These are phyloP conservation scores for Elanus axillaris DNA, from an alignment of 2,113 vertebrate genomes.

Conservation along the genomic window DNA sequence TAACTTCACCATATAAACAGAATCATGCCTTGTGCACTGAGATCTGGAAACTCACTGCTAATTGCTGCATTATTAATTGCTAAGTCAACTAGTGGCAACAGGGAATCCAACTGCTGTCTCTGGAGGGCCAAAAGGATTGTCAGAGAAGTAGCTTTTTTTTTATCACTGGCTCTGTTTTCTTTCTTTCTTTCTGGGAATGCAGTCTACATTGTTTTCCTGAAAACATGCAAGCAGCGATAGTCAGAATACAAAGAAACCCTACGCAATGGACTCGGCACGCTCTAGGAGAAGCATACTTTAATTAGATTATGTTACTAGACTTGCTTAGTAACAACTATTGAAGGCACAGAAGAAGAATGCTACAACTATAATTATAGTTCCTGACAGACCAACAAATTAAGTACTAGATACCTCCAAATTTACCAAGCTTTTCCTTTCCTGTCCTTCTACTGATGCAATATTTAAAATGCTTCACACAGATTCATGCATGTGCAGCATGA, in stretches of 20 bases:
- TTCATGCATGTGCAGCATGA: slow-evolving; percentile 72
- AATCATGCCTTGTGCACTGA: neutral
- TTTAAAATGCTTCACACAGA: slow-evolving; percentile 35
- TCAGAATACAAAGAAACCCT: neutral
- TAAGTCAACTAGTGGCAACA: slow-evolving; percentile 4
- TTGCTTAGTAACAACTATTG: slow-evolving; percentile 40
- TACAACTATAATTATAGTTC: slow-evolving; percentile 50
- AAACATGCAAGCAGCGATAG: neutral
- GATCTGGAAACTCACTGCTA: slow-evolving; percentile 1
- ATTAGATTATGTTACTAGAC: slow-evolving; percentile 52
- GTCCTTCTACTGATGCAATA: slow-evolving; percentile 6
- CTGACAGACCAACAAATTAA: slow-evolving; percentile 57
- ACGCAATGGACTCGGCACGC: neutral
- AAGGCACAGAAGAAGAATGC: slow-evolving; percentile 13
- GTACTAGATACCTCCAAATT: neutral
- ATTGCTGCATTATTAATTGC: slow-evolving; percentile 46
- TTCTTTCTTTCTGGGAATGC: neutral
- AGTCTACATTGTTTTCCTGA: neutral
- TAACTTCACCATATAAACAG: neutral
- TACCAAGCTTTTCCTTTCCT: neutral
- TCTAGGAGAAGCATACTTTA: slow-evolving; percentile 1
- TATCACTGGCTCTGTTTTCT: neutral
- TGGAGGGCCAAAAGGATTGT: neutral
- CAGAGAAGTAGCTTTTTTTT: neutral
- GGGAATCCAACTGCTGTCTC: slow-evolving; percentile 12